Evolutionary conservation across 2,797 vertebrate genomes (phyloP), one percentile per base, ranked within the genome.

Genomic region (Argya squamiceps): DNA sequence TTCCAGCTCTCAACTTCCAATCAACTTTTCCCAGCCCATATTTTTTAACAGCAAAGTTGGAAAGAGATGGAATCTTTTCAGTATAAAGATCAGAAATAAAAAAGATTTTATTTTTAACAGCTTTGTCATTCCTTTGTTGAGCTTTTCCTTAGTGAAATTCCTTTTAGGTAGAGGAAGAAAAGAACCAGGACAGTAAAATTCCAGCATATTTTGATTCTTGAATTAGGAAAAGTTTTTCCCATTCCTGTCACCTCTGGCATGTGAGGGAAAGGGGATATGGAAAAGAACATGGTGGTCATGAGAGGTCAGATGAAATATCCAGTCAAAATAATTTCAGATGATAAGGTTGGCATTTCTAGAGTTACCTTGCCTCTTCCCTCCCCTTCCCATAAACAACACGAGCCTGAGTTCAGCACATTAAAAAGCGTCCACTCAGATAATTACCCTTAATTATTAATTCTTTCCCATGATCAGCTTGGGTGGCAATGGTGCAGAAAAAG

Each of bases 391-490:
- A 70, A 95, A 74, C 36, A 78, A 39, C 58, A 12, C 0, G 1
- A 68, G 75, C 44, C 44, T 43, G 71, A 93, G 62, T 86, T 79
- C 67, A 91, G 88, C 67, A 12, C 65, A 91, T 90, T 91, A 53
- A 81, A 75, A 95, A 94, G 67, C 60, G 85, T 88, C 91, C 93
- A 90, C 53, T 88, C 87, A 92, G 26, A 84, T 78, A 95, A 96
- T 95, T 96, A 43, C 82, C 84, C 71, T 64, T 95, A 89, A 95
- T 96, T 94, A 94, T 96, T 68, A 94, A 94, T 93, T 82, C 75
- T 49, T 96, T 77, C 75, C 79, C 50, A 6, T 3, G 29, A 93
- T 84, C 89, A 92, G 62, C 93, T 93, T 22, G 89, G 94, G 92
- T 41, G 95, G 64, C 41, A 78, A 63, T 85, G 90, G 56, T 53